Evolutionary conservation across 2,888 invertebrate species (phyloP), one percentile per base, ranked within the genome.

Genomic region (Neoscelio sp.): DNA sequence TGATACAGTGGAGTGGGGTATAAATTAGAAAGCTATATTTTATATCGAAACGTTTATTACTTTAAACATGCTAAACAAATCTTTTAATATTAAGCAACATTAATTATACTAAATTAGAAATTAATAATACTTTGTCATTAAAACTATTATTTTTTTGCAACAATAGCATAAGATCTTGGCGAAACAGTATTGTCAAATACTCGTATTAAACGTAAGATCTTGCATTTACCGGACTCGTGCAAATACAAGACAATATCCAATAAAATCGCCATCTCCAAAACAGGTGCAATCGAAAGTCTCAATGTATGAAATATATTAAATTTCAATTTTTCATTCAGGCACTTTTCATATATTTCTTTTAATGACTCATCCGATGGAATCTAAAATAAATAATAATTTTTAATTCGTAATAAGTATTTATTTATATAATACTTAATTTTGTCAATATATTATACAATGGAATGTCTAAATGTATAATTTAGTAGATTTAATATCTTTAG

Each of bases 161-260:
- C 91, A 84, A 97, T 92, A 35, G 93, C 94, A 89, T 95, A 95
- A 91, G 95, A 96, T 82, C 97, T 92, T 1, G 98, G 98, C 0
- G 97, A 98, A 71, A 95, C 90, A 0, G 95, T 92, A 3, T 97
- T 95, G 91, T 98, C 95, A 91, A 98, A 98, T 76, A 98, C 90
- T 85, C 94, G 94, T 17, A 96, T 93, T 71, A 97, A n/a, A n/a
- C n/a, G n/a, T n/a, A n/a, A n/a, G n/a, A n/a, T 91, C 1, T 90
- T 90, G 48, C 92, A 90, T 5, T 91, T 85, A 1, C 92, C 92
- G 83, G 92, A 92, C 86, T 97, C 96, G 73, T 93, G 90, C 23
- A 98, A 92, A 92, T 92, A 98, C 83, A 96, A 91, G 38, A 96
- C 89, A 84, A 97, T 93, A 90, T 98, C 98, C 62, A 97, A 91